A percentile compares a stretch with the other conserved stretches of the same genome.
Evolutionary conservation across 1,140 invertebrate genomes (phyloP).

Genomic region (Cydia fagiglandana): DNA sequence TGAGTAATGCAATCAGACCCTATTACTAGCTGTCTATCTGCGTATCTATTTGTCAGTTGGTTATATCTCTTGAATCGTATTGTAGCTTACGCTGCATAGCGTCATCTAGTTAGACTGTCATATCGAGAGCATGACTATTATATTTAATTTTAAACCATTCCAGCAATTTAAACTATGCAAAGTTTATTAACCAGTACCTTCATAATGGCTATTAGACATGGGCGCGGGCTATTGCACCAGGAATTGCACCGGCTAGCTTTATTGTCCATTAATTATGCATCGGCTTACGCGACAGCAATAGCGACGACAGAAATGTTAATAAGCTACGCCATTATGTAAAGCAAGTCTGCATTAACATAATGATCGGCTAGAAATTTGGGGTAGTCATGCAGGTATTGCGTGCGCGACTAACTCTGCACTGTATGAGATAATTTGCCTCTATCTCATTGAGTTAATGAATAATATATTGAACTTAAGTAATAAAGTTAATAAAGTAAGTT

Average conservation of each 20-base stretch:
- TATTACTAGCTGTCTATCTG: not conserved
- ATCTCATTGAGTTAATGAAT: too few species aligned
- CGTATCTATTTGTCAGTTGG: too few species aligned
- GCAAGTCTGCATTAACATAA: slow-evolving; percentile 15
- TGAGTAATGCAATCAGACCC: not conserved
- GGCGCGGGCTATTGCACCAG: not conserved
- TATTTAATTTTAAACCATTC: too few species aligned
- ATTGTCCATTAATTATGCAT: slow-evolving; percentile 28
- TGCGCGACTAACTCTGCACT: not conserved
- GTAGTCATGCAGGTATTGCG: not conserved
- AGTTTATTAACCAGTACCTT: slow-evolving; percentile 10
- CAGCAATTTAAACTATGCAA: not conserved
- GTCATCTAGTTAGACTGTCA: too few species aligned
- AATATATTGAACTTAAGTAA: too few species aligned
- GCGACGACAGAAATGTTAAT: slow-evolving; percentile 28
- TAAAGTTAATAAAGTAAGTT: too few species aligned
- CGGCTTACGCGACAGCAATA: slow-evolving; percentile 29
- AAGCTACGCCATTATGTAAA: slow-evolving; percentile 17
- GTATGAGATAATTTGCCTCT: not conserved
- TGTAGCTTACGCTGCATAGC: too few species aligned
- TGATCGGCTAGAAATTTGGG: slow-evolving; percentile 12
- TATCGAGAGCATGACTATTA: too few species aligned
- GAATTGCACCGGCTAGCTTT: slow-evolving; percentile 15
- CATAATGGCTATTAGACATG: slow-evolving; percentile 24
- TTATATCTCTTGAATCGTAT: too few species aligned